These are phyloP conservation scores for Telmatochromis sp. DNA, from an alignment of 2,113 vertebrate genomes.

Conservation along the genomic window DNA sequence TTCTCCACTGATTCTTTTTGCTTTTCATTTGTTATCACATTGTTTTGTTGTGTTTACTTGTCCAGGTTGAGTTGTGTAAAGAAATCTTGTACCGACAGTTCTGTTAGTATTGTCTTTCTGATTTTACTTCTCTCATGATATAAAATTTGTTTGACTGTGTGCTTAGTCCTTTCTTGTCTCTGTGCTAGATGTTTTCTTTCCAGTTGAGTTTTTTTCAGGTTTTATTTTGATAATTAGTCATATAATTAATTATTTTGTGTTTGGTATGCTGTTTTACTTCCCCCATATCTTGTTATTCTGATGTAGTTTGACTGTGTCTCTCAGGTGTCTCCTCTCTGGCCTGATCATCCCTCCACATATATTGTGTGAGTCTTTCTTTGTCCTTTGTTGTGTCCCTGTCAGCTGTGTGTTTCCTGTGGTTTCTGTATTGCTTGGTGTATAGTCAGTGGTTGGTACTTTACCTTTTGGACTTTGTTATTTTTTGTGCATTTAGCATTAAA, in stretches of 20 bases:
- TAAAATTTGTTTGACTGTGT: background rate
- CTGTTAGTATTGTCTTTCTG: background rate
- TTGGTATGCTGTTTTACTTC: background rate
- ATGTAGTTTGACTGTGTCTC: background rate
- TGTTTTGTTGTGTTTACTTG: background rate
- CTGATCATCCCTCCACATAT: background rate
- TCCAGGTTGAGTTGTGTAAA: background rate
- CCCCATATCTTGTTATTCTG: background rate
- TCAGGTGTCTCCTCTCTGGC: background rate
- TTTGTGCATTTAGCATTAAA: background rate
- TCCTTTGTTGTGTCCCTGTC: background rate
- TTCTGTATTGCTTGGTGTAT: background rate
- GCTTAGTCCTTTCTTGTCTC: background rate
- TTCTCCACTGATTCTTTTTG: background rate
- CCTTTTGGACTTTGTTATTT: background rate
- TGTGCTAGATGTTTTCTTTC: rapidly evolving
- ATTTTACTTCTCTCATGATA: background rate
- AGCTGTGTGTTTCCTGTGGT: background rate
- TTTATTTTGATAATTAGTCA: background rate
- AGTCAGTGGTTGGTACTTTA: background rate
- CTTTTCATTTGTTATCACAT: background rate
- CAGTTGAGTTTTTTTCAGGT: rapidly evolving
- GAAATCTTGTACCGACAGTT: background rate
- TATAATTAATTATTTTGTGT: background rate
- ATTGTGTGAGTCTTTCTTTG: background rate